A percentile compares a stretch with the other conserved stretches of the same genome.
Evolutionary conservation across 2,797 vertebrate genomes (phyloP).

Genomic region (Acanthurus leucopareius): DNA sequence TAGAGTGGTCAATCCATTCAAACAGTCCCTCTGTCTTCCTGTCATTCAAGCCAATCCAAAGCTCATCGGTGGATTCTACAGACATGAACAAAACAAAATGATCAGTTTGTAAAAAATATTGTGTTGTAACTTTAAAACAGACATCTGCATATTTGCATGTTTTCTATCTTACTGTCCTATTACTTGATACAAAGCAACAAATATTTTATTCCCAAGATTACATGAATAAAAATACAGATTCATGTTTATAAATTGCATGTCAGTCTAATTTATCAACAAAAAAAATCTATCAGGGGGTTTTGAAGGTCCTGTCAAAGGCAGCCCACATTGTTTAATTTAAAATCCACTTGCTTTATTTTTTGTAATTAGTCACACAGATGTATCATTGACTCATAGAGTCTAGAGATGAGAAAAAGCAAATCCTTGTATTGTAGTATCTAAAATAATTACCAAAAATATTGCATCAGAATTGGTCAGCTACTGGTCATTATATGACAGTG

Average conservation of each 20-base stretch:
- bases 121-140: background rate
- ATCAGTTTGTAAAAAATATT: too few relatives aligned
- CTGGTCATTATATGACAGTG: background rate
- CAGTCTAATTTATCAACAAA: too few relatives aligned
- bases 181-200: too few relatives aligned
- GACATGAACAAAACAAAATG: background rate
- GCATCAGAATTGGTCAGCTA: background rate
- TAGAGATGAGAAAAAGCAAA: background rate
- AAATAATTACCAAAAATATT: background rate
- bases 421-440: background rate
- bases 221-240: too few relatives aligned
- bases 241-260: too few relatives aligned
- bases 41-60: constrained; percentile 96
- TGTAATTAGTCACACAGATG: background rate
- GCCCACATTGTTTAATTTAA: too few relatives aligned
- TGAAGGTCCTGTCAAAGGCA: too few relatives aligned
- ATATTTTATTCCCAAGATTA: too few relatives aligned
- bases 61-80: constrained; percentile 85
- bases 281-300: too few relatives aligned
- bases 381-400: too few relatives aligned
- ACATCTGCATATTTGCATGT: background rate
- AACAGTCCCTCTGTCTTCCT: constrained; percentile 89
- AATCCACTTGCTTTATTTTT: too few relatives aligned
- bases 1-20: constrained; percentile 92
- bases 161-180: background rate